Evolutionary conservation across 2,113 vertebrate species (phyloP), one percentile per base, ranked within the genome.

Genomic region (Odontesthes bonariensis): DNA sequence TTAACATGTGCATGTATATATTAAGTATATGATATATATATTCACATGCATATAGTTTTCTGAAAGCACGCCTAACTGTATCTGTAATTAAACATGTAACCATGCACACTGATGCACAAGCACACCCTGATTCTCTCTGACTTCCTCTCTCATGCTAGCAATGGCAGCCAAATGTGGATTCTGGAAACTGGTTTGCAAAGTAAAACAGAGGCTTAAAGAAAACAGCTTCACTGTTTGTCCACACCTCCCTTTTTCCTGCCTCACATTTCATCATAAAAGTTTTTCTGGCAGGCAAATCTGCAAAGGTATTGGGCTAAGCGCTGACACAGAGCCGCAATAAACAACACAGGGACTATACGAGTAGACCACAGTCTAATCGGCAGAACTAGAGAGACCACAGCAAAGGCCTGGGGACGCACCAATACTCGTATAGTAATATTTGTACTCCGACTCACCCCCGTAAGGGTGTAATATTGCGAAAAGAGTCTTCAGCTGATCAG

Each of bases 231-330:
- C 82, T 91, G 88, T 90, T 89, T 91, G 87, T 88, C 86, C 86
- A 87, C 92, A 77, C 84, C 82, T 91, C 83, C 87, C 86, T 85
- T 89, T 88, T 81, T 79, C 85, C 85, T 90, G 81, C 68, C 81
- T 92, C 90, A 86, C 79, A 88, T 91, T 91, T 92, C 89, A 92
- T 91, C 89, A 93, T 91, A 89, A 91, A 90, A 87, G 87, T 90
- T 91, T 88, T 91, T 91, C 85, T 93, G 93, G 91, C 91, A 89
- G 65, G 53, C 32, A 7, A 38, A 73, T 82, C 70, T 74, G 75
- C 73, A 79, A 82, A 90, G 88, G 86, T 90, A 90, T 88, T 84
- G 69, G 75, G 79, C 68, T 75, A 72, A 22, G 65, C 22, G 56
- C 58, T 65, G 76, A 84, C 86, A 79, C 85, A 23, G 58, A 58